Base-by-base conservation (phyloP, 2,888 invertebrate genomes). In the Patella pellucida region DNA sequence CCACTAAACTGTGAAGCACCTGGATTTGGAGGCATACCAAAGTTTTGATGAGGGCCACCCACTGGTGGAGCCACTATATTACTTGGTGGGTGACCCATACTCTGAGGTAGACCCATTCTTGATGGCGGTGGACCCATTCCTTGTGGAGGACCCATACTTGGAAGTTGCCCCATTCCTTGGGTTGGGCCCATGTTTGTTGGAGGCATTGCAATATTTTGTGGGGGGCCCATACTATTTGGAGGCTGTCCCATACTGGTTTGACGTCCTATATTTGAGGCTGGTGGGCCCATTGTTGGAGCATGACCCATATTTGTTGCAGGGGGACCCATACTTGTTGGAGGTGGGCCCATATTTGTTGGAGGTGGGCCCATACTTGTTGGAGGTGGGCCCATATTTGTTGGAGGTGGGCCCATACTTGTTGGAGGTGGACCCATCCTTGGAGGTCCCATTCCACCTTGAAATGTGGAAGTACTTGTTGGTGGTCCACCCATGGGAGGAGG, bases 341-440 rank as follows among this genome's bases (percentile, higher is more conserved):
- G 71, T 12, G 71, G 72, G 2, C 70, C 69, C 27, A 54, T 31
- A 9, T 56, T 23, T 67, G 71, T 19, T 50, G 71, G 72, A 41
- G 78, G 79, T 27, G 78, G 75, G 1, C 71, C 78, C 62, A 72
- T 70, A 9, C 67, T 68, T 19, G 70, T 27, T n/a, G 68, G 68
- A 1, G 75, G 73, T 11, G 71, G 78, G 16, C 79, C 80, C 76
- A 77, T 78, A 12, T 73, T 67, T 16, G 77, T 54, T 14, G 76
- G 16, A 1, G 76, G 76, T 71, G 75, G 71, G 0, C 41, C 41
- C 19, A 71, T 68, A 41, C 31, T 52, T 4, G 15, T 67, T 16
- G 62, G 27, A 23, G 74, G 78, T 19, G 75, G 78, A 51, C 71
- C 71, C 72, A 73, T 73, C 19, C 52, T 52, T 54, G 27, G 54